A percentile compares a stretch with the other conserved stretches of the same genome.
phyloP scores from a whole-genome alignment of 2,113 vertebrate species.

The Micronisus gabar region DNA sequence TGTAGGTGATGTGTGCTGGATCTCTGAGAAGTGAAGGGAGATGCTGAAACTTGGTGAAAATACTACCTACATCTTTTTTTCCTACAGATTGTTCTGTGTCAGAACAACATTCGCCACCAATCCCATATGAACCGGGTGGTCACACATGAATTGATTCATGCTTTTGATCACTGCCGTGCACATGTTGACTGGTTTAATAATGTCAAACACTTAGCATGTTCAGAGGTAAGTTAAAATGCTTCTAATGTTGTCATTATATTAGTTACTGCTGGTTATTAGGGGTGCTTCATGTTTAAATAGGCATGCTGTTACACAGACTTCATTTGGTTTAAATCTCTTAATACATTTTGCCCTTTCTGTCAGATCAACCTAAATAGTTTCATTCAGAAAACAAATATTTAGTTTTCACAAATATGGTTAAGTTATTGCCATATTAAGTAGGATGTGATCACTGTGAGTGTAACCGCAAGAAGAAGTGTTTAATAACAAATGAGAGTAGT shows the following conservation, averaged over 20 bases:
- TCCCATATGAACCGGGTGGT: slow-evolving; percentile 93
- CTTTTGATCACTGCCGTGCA: slow-evolving; percentile 95
- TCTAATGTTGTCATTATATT: not conserved
- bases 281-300: not conserved
- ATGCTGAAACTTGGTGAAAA: not conserved
- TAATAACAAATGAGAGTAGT: not conserved
- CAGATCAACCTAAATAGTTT: not conserved
- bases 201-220: slow-evolving; percentile 90
- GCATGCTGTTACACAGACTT: not conserved
- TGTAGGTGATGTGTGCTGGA: no score
- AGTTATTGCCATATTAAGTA: not conserved
- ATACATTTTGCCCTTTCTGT: not conserved
- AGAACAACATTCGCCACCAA: slow-evolving; percentile 93
- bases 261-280: not conserved
- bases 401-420: not conserved
- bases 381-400: not conserved
- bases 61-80: not conserved
- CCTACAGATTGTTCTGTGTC: slow-evolving; percentile 92
- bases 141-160: slow-evolving; percentile 93
- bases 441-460: not conserved
- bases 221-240: slow-evolving; percentile 82
- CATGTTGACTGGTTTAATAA: slow-evolving; percentile 94
- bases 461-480: not conserved
- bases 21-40: not conserved
- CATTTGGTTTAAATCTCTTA: not conserved